Evolutionary conservation across 2,888 invertebrate species (phyloP), one percentile per base, ranked within the genome.

Genomic region (Brachypalpus laphriformis): DNA sequence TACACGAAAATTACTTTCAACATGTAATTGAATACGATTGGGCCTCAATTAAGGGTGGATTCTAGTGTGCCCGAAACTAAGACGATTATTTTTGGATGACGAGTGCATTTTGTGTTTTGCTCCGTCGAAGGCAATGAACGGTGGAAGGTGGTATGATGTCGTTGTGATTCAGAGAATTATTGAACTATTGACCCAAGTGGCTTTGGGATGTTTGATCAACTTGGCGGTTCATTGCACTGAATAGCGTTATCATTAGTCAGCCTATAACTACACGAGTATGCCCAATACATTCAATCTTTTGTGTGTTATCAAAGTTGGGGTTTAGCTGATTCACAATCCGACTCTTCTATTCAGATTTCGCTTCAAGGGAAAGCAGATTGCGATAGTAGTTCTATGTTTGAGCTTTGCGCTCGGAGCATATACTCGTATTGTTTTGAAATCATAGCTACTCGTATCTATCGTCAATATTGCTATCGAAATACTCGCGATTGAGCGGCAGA

Each of bases 1-100:
- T 11, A 49, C n/a, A 57, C 9, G 40, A 61, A 61, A 61, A 57
- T 72, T 65, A 40, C 47, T 47, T 42, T 40, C n/a, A 47, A 66
- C 47, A 28, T 54, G 82, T 77, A 72, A 82, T 82, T 63, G 66
- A 74, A 77, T 72, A 61, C 72, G 42, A 40, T 61, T 61, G 14
- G 16, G 2, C 54, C 34, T 59, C 45, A 77, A 82, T 77, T 71
- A 51, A 71, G 56, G 42, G 71, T 63, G 11, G 51, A 65, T 76
- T 76, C 63, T 65, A 63, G 37, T 74, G 51, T 59, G 31, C 9
- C n/a, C 11, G 59, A 76, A 77, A 54, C 66, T 66, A 77, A 82
- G 77, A 71, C 59, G 59, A 37, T 25, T 77, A 59, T 82, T 76
- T 82, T 72, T 47, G 66, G 72, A 63, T 31, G 37, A 42, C 22